Base-by-base conservation (phyloP, 2,888 invertebrate genomes). In the Coleophora deauratella region DNA sequence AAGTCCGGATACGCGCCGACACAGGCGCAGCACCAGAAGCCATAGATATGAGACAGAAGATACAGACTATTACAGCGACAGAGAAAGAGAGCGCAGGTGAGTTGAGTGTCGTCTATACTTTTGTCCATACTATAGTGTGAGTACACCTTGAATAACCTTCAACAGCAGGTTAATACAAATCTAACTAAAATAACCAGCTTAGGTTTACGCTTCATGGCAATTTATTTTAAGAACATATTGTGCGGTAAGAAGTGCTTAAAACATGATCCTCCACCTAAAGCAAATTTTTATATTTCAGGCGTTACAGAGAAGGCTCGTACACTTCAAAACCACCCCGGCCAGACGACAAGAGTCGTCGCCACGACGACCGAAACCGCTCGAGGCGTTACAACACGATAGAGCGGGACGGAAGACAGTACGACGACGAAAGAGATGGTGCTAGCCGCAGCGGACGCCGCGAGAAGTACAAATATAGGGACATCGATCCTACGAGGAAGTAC, bases 11-110 rank as follows among this genome's bases (percentile, higher is more conserved):
- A 49, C 63, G 40, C 66, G 78, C 27, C 62, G 70, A 1, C 60
- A 57, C 38, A 66, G 84, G 28, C 84, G 81, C 52, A 66, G 72
- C 54, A 61, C 66, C 28, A 72, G 81, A 42, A 72, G 78, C 47
- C 82, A 76, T 41, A 71, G 87, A 40, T 90, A 90, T 64, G 91
- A 91, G 49, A 87, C 88, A 0, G 91, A 91, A 43, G 91, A 91
- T 55, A 89, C 89, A 2, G 90, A 91, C 65, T 90, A 89, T 68
- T 90, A 89, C 64, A 91, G 91, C 56, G 91, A 91, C 65, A 84
- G 88, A 44, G 90, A 90, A 49, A 78, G 86, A 45, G 87, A 87
- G 33, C 80, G 84, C 51, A 78, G 87, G 86, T 85, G 37, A 52
- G 52, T 34, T 11, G 27, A 21, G 12, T 42, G 21, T 21, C 33